phyloP scores from a whole-genome alignment of 2,888 invertebrate genomes.

The Drosophila neotestacea region DNA sequence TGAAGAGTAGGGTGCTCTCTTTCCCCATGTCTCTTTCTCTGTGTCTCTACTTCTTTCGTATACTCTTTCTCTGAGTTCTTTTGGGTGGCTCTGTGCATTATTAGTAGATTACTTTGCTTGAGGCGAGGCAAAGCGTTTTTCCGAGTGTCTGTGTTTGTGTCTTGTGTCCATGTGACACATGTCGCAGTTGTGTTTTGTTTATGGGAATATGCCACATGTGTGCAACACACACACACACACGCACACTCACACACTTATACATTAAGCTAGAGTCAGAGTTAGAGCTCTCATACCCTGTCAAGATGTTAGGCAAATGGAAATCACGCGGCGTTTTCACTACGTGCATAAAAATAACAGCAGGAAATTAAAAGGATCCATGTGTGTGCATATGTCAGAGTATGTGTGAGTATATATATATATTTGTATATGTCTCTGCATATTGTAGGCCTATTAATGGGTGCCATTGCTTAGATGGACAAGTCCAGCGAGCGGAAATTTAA shows the following conservation, averaged over 20 bases:
- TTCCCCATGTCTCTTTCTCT: background rate
- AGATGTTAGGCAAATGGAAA: conserved; percentile 67
- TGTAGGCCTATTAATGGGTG: conserved; percentile 47
- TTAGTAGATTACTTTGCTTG: conserved; percentile 62
- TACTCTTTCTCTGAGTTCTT: conserved; percentile 11
- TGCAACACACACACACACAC: conserved; percentile 29
- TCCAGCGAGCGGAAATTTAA: conserved; percentile 64
- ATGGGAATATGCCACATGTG: conserved; percentile 75
- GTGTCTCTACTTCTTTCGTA: background rate
- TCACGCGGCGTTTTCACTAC: conserved; percentile 68
- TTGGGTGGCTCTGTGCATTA: conserved; percentile 52
- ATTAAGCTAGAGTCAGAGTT: conserved; percentile 25
- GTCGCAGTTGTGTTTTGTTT: conserved; percentile 51
- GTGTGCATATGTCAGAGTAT: conserved; percentile 27
- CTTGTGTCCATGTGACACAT: conserved; percentile 45
- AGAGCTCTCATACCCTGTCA: conserved; percentile 17
- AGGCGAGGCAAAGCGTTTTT: conserved; percentile 8
- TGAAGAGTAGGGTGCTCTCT: conserved; percentile 4
- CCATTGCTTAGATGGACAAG: conserved; percentile 46
- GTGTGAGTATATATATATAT: conserved; percentile 12
- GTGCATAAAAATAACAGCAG: conserved; percentile 77
- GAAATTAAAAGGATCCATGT: conserved; percentile 76
- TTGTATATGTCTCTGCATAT: conserved; percentile 24
- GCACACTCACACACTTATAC: background rate
- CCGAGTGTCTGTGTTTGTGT: conserved; percentile 1